These are phyloP conservation scores for Apteryx mantelli DNA, from an alignment of 2,113 vertebrate genomes.

Conservation along the genomic window DNA sequence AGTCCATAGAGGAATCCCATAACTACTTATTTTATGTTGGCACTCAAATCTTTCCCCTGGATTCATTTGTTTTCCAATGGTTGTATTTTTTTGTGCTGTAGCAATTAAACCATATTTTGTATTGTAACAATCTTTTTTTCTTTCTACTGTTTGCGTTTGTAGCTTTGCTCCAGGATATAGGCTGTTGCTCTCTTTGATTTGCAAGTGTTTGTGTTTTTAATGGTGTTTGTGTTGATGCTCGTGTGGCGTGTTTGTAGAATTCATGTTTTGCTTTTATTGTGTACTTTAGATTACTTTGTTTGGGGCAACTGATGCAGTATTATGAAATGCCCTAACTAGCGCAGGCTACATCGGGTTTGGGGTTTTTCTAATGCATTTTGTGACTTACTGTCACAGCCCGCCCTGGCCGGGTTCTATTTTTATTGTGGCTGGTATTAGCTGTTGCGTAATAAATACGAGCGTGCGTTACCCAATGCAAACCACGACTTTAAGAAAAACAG, in stretches of 20 bases:
- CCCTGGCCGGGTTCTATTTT: conserved; percentile 27
- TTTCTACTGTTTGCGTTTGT: neutral
- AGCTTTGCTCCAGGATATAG: neutral
- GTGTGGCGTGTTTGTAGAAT: neutral
- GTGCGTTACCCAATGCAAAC: conserved; percentile 43
- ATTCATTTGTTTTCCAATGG: neutral
- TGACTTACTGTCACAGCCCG: neutral
- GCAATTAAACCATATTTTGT: neutral
- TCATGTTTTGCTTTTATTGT: neutral
- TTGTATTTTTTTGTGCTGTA: neutral
- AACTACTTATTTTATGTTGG: neutral
- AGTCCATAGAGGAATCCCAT: neutral
- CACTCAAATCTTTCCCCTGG: neutral
- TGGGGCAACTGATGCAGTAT: neutral
- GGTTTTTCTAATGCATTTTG: neutral
- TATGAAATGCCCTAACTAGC: neutral
- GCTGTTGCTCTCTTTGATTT: neutral
- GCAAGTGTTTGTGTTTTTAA: neutral
- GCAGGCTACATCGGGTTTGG: neutral
- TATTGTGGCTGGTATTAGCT: conserved; percentile 22
- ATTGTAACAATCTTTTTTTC: neutral
- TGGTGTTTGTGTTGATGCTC: neutral
- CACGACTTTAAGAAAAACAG: neutral
- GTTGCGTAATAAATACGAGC: conserved; percentile 54
- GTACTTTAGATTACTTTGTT: neutral